These are phyloP conservation scores for Burhinus bistriatus DNA, from an alignment of 2,113 vertebrate genomes.

Conservation along the genomic window DNA sequence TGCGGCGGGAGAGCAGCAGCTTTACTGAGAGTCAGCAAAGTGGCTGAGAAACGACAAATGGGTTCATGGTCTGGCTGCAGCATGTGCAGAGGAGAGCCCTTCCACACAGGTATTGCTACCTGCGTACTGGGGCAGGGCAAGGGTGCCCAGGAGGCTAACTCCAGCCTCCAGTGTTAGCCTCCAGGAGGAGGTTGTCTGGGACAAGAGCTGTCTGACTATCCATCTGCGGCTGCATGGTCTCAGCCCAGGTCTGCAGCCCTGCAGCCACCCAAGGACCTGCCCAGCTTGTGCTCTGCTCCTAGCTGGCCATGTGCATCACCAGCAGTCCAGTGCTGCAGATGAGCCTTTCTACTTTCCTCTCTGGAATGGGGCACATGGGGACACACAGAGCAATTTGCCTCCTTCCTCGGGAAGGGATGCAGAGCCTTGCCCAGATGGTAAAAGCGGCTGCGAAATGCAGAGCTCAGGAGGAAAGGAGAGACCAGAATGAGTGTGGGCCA, in stretches of 20 bases:
- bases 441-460: background rate
- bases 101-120: background rate
- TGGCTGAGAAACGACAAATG: background rate
- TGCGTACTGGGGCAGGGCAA: background rate
- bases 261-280: background rate
- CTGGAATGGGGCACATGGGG: accelerated
- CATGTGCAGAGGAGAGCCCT: background rate
- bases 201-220: background rate
- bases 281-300: background rate
- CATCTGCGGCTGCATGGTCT: background rate
- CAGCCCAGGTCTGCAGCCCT: background rate
- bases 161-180: background rate
- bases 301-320: background rate
- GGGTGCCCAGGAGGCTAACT: background rate
- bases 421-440: background rate
- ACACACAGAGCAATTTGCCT: background rate
- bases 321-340: background rate
- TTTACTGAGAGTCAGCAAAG: background rate
- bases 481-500: background rate
- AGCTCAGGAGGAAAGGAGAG: background rate
- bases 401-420: background rate
- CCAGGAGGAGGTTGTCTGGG: background rate
- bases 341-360: background rate
- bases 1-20: background rate
- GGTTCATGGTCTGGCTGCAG: background rate